A percentile compares a stretch with the other conserved stretches of the same genome.
phyloP scores from a whole-genome alignment of 2,888 invertebrate genomes.

The Heliconius hortense region DNA sequence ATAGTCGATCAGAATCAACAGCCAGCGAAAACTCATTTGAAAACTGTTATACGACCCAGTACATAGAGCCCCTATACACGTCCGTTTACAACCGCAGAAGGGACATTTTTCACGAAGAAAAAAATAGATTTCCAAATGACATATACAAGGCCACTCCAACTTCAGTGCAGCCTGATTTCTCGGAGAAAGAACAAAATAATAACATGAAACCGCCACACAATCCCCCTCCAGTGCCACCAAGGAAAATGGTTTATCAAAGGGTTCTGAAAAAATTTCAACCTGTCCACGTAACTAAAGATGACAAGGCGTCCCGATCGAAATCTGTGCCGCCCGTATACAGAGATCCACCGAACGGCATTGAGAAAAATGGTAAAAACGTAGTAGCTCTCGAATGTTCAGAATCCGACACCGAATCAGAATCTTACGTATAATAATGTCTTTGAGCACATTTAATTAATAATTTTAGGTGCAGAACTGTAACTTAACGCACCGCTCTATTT shows the following conservation, averaged over 20 bases:
- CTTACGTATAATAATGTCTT: conserved; percentile 65
- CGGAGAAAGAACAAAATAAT: conserved; percentile 63
- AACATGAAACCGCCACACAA: conserved; percentile 76
- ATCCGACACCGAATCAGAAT: conserved; percentile 79
- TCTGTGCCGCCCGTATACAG: conserved; percentile 75
- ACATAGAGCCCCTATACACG: conserved; percentile 74
- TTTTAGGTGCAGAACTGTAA: conserved; percentile 42
- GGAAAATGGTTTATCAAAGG: conserved; percentile 76
- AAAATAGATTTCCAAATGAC: conserved; percentile 69
- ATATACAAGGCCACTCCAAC: conserved; percentile 80
- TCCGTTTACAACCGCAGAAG: conserved; percentile 72
- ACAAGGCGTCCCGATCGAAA: conserved; percentile 74
- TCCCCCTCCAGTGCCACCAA: conserved; percentile 83
- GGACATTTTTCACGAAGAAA: conserved; percentile 74
- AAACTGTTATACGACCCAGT: conserved; percentile 73
- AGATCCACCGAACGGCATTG: conserved; percentile 66
- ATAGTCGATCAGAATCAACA: conserved; percentile 73
- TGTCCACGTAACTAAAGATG: conserved; percentile 84
- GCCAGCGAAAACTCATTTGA: conserved; percentile 76
- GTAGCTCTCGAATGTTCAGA: conserved; percentile 74
- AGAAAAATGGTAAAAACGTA: conserved; percentile 64
- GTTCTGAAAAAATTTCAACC: conserved; percentile 84
- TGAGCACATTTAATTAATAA: conserved; percentile 39
- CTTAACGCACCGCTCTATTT: conserved; percentile 27
- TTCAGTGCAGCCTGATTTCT: conserved; percentile 69